Conservation (phyloP, 2,888 invertebrate genomes). For the Itoplectis maculator region DNA sequence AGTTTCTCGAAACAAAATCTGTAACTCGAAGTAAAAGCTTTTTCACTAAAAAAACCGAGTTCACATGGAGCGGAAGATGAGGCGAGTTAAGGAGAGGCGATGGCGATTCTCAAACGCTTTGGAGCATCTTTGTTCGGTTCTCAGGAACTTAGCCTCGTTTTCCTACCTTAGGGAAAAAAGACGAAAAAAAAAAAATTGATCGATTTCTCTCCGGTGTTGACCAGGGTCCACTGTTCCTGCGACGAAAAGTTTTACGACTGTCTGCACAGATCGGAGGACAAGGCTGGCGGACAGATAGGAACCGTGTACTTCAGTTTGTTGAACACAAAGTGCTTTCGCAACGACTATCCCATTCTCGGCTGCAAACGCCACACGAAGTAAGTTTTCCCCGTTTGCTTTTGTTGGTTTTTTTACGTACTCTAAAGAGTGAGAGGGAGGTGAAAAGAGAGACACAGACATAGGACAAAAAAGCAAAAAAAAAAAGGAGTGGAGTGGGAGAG, state of each 20-base stretch:
- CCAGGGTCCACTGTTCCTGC: conserved; percentile 85
- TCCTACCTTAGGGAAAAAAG: background rate
- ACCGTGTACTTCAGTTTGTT: conserved; percentile 86
- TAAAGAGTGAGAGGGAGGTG: conserved; percentile 31
- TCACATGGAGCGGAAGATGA: background rate
- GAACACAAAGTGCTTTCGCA: conserved; percentile 87
- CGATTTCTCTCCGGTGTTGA: conserved; percentile 53
- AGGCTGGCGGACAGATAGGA: conserved; percentile 79
- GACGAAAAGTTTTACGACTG: conserved; percentile 86
- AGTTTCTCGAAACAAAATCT: background rate
- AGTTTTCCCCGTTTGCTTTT: conserved; percentile 72
- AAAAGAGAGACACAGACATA: too few species aligned
- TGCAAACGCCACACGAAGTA: conserved; percentile 87
- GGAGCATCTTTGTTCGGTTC: background rate
- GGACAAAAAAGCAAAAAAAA: background rate
- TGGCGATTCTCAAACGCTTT: background rate
- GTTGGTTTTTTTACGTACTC: conserved; percentile 1
- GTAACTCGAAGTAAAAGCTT: background rate
- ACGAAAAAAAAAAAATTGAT: conserved; percentile 29
- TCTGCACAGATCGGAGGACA: conserved; percentile 81
- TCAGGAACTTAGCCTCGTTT: background rate
- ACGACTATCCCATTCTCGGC: conserved; percentile 86
- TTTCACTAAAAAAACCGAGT: background rate
- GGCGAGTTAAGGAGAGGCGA: background rate
- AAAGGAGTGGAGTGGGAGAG: conserved; percentile 32